Percentiles rank a stretch among this genome's conserved stretches.
These are phyloP conservation scores for Tauraco erythrolophus DNA, from an alignment of 2,113 vertebrate genomes.

Conservation along the genomic window DNA sequence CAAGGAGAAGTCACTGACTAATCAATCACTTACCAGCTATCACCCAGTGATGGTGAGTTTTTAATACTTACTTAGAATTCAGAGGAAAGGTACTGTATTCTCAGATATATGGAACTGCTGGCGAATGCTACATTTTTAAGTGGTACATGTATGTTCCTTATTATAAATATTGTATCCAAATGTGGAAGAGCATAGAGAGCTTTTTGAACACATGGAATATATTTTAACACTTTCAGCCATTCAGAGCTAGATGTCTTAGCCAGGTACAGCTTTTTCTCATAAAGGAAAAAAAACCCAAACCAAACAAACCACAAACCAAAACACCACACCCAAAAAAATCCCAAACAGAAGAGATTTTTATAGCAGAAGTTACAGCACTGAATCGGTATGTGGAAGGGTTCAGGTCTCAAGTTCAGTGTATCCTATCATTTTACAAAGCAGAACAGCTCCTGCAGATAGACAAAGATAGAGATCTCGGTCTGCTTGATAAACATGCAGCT, in stretches of 20 bases:
- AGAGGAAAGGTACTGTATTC: not conserved
- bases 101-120: not conserved
- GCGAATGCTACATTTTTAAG: not conserved
- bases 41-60: not conserved
- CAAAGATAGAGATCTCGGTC: not conserved
- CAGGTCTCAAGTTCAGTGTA: not conserved
- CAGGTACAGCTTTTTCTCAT: not conserved
- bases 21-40: not conserved
- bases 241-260: not conserved
- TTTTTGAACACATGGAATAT: not conserved
- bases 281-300: not conserved
- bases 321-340: not conserved
- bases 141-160: not conserved
- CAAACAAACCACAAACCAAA: too few species aligned
- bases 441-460: not conserved
- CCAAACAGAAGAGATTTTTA: not conserved
- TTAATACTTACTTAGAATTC: not conserved
- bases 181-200: not conserved
- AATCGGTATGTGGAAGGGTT: not conserved
- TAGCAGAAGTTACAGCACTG: not conserved
- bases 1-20: not conserved
- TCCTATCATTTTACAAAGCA: not conserved
- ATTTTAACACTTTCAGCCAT: constrained; percentile 1
- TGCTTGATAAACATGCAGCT: not conserved
- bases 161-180: constrained; percentile 32